Evolutionary conservation across 2,888 invertebrate species (phyloP), one percentile per base, ranked within the genome.

Genomic region (Scaptomyza polygonia): DNA sequence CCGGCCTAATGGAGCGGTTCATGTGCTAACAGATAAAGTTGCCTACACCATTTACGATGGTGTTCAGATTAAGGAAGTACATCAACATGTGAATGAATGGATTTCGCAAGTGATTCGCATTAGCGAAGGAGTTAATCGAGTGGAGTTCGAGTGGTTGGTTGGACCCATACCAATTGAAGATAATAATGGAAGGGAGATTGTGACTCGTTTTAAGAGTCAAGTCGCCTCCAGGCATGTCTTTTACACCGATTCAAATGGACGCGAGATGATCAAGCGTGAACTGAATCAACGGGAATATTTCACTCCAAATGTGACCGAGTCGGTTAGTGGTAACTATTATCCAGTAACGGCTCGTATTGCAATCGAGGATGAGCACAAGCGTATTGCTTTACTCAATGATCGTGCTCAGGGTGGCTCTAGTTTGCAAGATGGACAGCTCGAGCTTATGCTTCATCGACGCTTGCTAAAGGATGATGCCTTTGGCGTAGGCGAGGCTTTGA

Each of bases 231-330:
- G 94, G 0, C 94, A 94, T 0, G 92, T 92, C 0, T 99, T 99
- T 90, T 98, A 95, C 89, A 99, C 99, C 0, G 99, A 99, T 89
- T 95, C 98, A 0, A 99, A 99, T 90, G 99, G 98, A 0, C 93
- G 99, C 16, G 97, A 98, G 90, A 94, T 96, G 90, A 88, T 98
- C 29, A 94, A 94, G 82, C 93, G 98, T 8, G 68, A 81, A 12
- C 89, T 94, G 29, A 93, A 96, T 85, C 92, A 93, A 65, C 92
- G 98, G 11, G 95, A 96, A 0, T 95, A 97, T 0, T 99, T 96
- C 94, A 92, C 93, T 8, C 76, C 95, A 0, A 92, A 93, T 0
- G 85, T 97, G 39, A 90, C 92, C 0, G 88, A 98, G 89, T 93
- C 94, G 0, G 91, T 96, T 0, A 93, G 97, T 0, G 97, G 95